Conservation (phyloP, 2,113 vertebrate species). For the Synchiropus splendidus region DNA sequence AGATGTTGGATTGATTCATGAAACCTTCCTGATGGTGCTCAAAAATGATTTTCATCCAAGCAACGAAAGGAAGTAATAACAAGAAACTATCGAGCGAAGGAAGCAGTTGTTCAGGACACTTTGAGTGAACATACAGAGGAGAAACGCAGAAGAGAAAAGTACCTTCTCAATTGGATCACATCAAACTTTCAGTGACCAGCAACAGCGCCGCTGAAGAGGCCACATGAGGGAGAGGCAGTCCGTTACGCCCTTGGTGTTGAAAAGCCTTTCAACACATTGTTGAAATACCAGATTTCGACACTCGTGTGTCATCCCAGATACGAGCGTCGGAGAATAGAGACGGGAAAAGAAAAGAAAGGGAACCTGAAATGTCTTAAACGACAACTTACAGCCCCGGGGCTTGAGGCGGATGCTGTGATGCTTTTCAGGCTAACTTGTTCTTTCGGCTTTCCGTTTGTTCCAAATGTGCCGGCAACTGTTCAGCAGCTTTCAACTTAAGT, state of each 20-base stretch:
- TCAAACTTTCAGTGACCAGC: no score
- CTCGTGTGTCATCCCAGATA: background rate
- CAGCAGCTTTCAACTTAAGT: no score
- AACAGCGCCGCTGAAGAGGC: constrained; percentile 8
- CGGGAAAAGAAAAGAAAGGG: background rate
- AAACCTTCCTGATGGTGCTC: constrained; percentile 29
- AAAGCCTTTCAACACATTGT: constrained; percentile 12
- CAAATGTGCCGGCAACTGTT: no score
- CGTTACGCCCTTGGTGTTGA: background rate
- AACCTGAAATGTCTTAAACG: constrained; percentile 32
- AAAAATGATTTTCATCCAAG: constrained; percentile 65
- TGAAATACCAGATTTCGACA: constrained; percentile 5
- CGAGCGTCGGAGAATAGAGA: constrained; percentile 2
- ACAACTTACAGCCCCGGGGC: constrained; percentile 37
- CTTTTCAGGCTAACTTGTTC: background rate
- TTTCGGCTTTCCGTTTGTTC: background rate
- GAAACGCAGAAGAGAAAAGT: constrained; percentile 12
- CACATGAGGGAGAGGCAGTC: constrained; percentile 4
- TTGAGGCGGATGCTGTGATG: background rate
- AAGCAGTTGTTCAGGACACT: constrained; percentile 42
- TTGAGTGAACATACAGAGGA: no score
- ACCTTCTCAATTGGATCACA: no score
- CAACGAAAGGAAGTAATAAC: constrained; percentile 66
- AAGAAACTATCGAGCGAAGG: constrained; percentile 58
- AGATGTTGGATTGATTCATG: constrained; percentile 62